These are phyloP conservation scores for Ichneumon xanthorius DNA, from an alignment of 2,888 invertebrate species.

Conservation along the genomic window DNA sequence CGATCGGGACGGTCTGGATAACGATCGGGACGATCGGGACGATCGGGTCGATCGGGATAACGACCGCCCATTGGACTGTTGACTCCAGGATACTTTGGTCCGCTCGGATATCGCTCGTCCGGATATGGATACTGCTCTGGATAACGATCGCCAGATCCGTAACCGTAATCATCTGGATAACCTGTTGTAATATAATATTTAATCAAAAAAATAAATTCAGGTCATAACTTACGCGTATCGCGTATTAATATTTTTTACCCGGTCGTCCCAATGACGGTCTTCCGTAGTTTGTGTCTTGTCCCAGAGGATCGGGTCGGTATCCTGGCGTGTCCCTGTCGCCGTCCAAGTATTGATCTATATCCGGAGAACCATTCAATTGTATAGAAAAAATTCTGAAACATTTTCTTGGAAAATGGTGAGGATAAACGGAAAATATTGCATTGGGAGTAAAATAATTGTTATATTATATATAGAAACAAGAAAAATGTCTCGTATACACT, in stretches of 20 bases:
- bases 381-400: too few relatives aligned
- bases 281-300: constrained; percentile 85
- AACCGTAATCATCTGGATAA: constrained; percentile 79
- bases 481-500: too few relatives aligned
- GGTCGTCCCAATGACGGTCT: constrained; percentile 84
- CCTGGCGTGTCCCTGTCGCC: constrained; percentile 81
- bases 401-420: too few relatives aligned
- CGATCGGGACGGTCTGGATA: constrained; percentile 81
- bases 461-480: too few relatives aligned
- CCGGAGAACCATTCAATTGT: not conserved
- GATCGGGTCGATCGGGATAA: constrained; percentile 77
- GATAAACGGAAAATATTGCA: too few relatives aligned
- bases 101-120: constrained; percentile 74
- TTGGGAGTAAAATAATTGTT: too few relatives aligned
- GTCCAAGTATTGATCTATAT: constrained; percentile 83
- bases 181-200: constrained; percentile 69
- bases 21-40: constrained; percentile 73
- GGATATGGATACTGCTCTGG: constrained; percentile 73
- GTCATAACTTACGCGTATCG: not conserved
- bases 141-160: constrained; percentile 72
- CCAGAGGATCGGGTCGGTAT: constrained; percentile 85
- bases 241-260: constrained; percentile 70
- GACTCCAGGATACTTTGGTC: constrained; percentile 71
- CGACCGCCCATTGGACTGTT: constrained; percentile 66
- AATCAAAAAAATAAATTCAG: not conserved